Base-by-base conservation (phyloP, 2,113 vertebrate species). In the Pogona vitticeps region DNA sequence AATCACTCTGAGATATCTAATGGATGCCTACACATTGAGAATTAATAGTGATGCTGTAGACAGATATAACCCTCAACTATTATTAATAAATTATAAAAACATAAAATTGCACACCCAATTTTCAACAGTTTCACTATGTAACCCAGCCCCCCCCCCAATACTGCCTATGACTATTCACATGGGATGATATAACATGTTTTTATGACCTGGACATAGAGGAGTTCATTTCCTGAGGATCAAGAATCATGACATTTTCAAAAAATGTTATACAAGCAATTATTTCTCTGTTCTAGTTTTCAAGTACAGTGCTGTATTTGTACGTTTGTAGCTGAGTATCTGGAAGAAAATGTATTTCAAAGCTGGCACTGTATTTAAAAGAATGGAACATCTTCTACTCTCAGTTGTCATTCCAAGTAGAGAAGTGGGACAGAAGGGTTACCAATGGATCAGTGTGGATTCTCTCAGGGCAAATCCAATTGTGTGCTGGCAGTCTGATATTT, bases 61-160 rank as follows among this genome's bases (percentile, higher is more conserved):
- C n/a, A 82, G 92, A 88, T 85, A 85, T 87, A 92, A 91, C 90
- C 93, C 89, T 93, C 87, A 91, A 90, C 75, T 89, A 88, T 94
- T 91, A 82, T 88, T 91, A 90, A 93, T 76, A 58, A 85, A 78
- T 67, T 82, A 80, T 91, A 90, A 86, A 91, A n/a, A 78, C 70
- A 93, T 92, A 84, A 88, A 85, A 59, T 59, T 89, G 83, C n/a
- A 90, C 46, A 86, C 58, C 42, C 85, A 79, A 76, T 70, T 89
- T 77, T 86, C 80, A 88, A 8, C 77, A 91, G 63, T 70, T 85
- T 94, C 89, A 38, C 92, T 38, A 89, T 90, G 92, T 58, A 86
- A 36, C 28, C 20, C 26, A 21, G 3, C 17, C 40, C 52, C 82
- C 86, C 13, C 17, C 70, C 36, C 33, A 72, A 90, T 88, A 85